A percentile compares a stretch with the other conserved stretches of the same genome.
Conservation (phyloP, 2,113 vertebrate species). For the Pseudopodoces humilis region DNA sequence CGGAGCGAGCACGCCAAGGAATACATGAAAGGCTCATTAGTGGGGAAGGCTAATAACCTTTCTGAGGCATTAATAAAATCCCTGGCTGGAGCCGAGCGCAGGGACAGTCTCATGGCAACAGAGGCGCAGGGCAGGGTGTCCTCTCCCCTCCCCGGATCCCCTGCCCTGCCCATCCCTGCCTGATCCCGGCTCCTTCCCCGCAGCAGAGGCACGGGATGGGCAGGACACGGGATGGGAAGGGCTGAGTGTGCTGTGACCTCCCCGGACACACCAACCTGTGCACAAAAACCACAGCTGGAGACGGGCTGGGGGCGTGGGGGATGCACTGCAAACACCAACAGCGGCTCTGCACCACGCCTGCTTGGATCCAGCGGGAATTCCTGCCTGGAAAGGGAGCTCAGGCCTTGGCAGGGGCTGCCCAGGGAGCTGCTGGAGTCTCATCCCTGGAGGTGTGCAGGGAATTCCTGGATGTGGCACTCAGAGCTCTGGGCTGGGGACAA, state of each 20-base stretch:
- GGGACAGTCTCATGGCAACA: constrained; percentile 48
- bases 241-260: neutral
- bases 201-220: neutral
- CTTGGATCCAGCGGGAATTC: neutral
- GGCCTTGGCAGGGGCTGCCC: neutral
- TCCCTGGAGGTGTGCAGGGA: too few species aligned
- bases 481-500: neutral
- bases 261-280: fast-evolving
- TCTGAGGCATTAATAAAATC: neutral
- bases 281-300: fast-evolving
- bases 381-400: fast-evolving
- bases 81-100: neutral
- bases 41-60: neutral
- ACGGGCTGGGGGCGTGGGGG: neutral
- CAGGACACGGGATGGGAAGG: neutral
- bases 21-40: neutral
- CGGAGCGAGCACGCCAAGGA: neutral
- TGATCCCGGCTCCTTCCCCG: too few species aligned
- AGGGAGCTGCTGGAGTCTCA: neutral
- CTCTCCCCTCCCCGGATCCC: neutral
- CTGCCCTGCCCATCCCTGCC: too few species aligned
- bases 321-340: fast-evolving
- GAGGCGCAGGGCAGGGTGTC: constrained; percentile 52
- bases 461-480: neutral
- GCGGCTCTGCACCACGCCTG: fast-evolving